These are phyloP conservation scores for Meandrusa payeni DNA, from an alignment of 2,888 invertebrate species.

Conservation along the genomic window DNA sequence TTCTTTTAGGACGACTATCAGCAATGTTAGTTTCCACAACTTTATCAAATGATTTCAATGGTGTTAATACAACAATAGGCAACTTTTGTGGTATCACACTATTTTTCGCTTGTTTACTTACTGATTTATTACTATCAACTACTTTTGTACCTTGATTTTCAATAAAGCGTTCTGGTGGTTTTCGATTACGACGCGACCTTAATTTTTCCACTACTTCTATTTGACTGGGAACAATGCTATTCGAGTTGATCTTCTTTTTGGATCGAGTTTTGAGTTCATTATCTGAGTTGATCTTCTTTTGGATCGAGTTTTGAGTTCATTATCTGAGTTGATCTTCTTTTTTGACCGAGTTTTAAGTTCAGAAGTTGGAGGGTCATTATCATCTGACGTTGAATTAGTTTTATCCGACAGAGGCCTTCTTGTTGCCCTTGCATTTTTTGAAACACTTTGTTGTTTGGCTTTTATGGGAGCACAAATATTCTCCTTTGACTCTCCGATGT, in stretches of 20 bases:
- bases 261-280: slow-evolving; percentile 16
- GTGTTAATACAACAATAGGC: slow-evolving; percentile 23
- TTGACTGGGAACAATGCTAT: slow-evolving; percentile 21
- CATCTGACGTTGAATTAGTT: slow-evolving; percentile 69
- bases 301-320: no score
- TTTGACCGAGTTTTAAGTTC: slow-evolving; percentile 14
- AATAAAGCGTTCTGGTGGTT: slow-evolving; percentile 49
- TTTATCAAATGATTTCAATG: slow-evolving; percentile 46
- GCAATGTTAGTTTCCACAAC: slow-evolving; percentile 42
- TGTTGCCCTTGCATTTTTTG: slow-evolving; percentile 37
- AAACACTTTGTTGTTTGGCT: slow-evolving; percentile 34
- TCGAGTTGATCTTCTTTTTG: no score
- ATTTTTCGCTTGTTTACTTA: slow-evolving; percentile 5
- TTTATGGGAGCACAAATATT: slow-evolving; percentile 41
- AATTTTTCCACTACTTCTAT: slow-evolving; percentile 23
- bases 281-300: no score
- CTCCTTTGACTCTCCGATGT: slow-evolving; percentile 54
- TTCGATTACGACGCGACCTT: slow-evolving; percentile 49
- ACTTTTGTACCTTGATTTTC: slow-evolving; percentile 43
- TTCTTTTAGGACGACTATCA: slow-evolving; percentile 52
- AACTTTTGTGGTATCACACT: slow-evolving; percentile 1
- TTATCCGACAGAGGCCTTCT: slow-evolving; percentile 62
- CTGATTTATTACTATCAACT: slow-evolving; percentile 38
- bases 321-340: no score
- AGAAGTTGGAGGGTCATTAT: slow-evolving; percentile 46